These are phyloP conservation scores for Butastur rufipennis DNA, from an alignment of 2,113 vertebrate species.

Conservation along the genomic window DNA sequence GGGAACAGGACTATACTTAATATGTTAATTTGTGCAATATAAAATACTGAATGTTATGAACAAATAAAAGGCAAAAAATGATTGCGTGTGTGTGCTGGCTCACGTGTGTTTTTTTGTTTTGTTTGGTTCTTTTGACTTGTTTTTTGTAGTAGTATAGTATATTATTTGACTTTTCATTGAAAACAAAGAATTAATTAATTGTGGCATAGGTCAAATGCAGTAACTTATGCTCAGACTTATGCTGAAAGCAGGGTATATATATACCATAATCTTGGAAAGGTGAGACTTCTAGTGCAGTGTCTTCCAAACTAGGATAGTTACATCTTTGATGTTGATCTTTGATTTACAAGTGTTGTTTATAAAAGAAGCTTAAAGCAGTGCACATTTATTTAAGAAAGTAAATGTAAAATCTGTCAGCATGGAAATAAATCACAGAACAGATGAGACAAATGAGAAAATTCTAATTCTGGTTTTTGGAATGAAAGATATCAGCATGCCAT, in stretches of 20 bases:
- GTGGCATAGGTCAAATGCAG: background rate
- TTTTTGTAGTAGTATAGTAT: background rate
- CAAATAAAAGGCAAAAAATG: background rate
- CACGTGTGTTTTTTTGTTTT: background rate
- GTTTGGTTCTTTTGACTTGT: background rate
- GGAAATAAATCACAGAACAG: slow-evolving; percentile 4
- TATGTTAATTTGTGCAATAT: background rate
- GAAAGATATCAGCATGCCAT: background rate
- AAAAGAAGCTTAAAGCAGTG: background rate
- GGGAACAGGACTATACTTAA: background rate
- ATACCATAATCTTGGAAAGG: background rate
- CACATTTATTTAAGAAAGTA: slow-evolving; percentile 29
- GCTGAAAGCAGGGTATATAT: background rate
- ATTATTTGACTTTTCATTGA: background rate
- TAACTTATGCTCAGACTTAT: background rate
- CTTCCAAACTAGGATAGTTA: background rate
- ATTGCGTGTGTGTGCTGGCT: background rate
- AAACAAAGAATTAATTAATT: background rate
- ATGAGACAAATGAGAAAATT: background rate
- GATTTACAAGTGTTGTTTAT: slow-evolving; percentile 5
- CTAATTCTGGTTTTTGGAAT: background rate
- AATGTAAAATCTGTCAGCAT: background rate
- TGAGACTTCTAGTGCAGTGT: background rate
- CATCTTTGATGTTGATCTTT: background rate
- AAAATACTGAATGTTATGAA: background rate